Evolutionary conservation across 2,113 vertebrate species (phyloP), one percentile per base, ranked within the genome.

Genomic region (Zosterops japonicus): DNA sequence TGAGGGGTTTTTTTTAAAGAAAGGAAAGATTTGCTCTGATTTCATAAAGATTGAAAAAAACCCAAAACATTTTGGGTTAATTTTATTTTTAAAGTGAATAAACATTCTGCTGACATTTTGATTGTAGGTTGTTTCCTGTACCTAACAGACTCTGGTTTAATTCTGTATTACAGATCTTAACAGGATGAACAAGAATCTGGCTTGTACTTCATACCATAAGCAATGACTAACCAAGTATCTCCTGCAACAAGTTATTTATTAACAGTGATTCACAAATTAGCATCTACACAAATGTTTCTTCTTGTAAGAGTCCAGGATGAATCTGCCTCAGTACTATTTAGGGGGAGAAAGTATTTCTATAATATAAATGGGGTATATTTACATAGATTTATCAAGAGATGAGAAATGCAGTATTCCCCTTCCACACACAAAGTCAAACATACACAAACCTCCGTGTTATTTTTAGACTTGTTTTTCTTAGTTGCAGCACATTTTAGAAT

Each of bases 191-290:
- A 91, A 50, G 46, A 70, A 89, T 94, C 92, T 83, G 72, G 27
- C 42, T 89, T 87, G 44, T 44, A 56, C 20, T 89, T 87, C 47
- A 25, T 47, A 75, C 49, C 52, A 59, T 64, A 83, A 72, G 50
- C 46, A 55, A 53, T 80, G 83, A 92, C 67, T 95, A 90, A 92
- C 24, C 44, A 72, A 90, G 71, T 35, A 69, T 64, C 25, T 86
- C 68, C 80, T 92, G 55, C 80, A 92, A 87, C 52, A 87, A 65
- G 71, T 56, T 83, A 77, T 91, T 90, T 86, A 64, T 80, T 80
- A 69, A 65, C 53, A 69, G n/a, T 57, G 46, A 94, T 69, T 44
- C 63, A 61, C n/a, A 88, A 89, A 87, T 67, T n/a, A 77, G 36
- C 81, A 63, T 59, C 50, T 49, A 57, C n/a, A 67, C 22, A 61